Percentiles rank a stretch among this genome's conserved stretches.
phyloP scores from a whole-genome alignment of 2,113 vertebrate species.

The Cynopterus brachyotis region DNA sequence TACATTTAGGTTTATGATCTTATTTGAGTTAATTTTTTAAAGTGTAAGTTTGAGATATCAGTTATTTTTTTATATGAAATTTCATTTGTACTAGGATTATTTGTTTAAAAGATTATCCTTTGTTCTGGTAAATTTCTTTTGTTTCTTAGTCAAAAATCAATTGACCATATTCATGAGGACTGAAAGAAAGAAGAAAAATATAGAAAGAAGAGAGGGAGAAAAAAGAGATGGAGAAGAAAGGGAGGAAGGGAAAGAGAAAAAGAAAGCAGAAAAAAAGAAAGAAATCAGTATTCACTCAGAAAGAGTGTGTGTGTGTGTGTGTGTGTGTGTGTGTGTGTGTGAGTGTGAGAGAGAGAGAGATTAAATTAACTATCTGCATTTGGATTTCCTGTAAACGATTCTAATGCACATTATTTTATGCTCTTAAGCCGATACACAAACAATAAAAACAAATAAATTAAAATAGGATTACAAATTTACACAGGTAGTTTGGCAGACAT shows the following conservation, averaged over 20 bases:
- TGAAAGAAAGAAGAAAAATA: neutral
- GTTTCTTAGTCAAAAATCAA: neutral
- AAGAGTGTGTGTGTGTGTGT: neutral
- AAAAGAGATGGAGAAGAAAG: rapidly evolving
- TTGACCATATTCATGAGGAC: neutral
- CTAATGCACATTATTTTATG: neutral
- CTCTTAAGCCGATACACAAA: neutral
- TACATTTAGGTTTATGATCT: neutral
- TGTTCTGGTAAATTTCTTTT: neutral
- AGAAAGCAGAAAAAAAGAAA: neutral
- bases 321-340: too few relatives aligned
- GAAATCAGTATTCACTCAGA: neutral
- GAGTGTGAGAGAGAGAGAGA: too few relatives aligned
- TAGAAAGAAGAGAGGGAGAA: rapidly evolving
- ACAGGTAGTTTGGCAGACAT: neutral
- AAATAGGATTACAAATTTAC: neutral
- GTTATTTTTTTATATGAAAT: neutral
- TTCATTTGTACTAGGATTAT: neutral
- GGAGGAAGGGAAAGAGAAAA: rapidly evolving
- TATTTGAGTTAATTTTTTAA: neutral
- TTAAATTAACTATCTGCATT: neutral
- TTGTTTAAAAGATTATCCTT: neutral
- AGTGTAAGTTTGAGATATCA: neutral
- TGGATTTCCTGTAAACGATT: neutral
- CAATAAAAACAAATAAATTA: neutral